phyloP scores from a whole-genome alignment of 2,113 vertebrate species.

The Geothlypis trichas region DNA sequence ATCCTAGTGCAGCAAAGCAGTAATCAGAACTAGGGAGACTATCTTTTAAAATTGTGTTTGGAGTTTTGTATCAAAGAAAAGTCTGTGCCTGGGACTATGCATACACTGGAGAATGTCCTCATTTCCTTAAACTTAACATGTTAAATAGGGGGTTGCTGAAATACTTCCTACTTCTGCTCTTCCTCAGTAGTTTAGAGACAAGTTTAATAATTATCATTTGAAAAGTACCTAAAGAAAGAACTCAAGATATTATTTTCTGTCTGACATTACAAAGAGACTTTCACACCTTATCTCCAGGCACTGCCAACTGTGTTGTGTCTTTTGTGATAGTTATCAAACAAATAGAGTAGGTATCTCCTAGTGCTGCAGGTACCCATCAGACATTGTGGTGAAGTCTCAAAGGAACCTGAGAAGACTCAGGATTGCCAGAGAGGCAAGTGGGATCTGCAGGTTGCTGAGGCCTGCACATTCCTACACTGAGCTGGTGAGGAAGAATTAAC shows the following conservation, averaged over 20 bases:
- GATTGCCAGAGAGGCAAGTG: background rate
- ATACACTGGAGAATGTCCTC: background rate
- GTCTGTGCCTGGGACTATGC: background rate
- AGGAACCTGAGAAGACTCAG: background rate
- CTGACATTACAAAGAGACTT: background rate
- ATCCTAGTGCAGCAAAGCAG: background rate
- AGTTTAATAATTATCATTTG: background rate
- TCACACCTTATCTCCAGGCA: background rate
- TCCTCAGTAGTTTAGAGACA: background rate
- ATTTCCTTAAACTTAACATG: background rate
- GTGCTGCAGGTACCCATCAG: background rate
- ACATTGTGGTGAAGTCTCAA: background rate
- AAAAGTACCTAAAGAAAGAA: background rate
- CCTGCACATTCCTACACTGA: background rate
- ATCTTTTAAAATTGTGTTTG: background rate
- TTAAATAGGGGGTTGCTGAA: background rate
- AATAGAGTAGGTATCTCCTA: background rate
- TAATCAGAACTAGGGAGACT: background rate
- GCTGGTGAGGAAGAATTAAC: slow-evolving; percentile 23
- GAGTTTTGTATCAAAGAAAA: background rate
- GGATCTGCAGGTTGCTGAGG: background rate
- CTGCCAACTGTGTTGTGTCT: background rate
- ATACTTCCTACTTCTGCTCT: background rate
- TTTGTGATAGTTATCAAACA: background rate
- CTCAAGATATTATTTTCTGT: background rate